These are phyloP conservation scores for Fragariocoptes setiger DNA, from an alignment of 1,140 invertebrate genomes.

Conservation along the genomic window DNA sequence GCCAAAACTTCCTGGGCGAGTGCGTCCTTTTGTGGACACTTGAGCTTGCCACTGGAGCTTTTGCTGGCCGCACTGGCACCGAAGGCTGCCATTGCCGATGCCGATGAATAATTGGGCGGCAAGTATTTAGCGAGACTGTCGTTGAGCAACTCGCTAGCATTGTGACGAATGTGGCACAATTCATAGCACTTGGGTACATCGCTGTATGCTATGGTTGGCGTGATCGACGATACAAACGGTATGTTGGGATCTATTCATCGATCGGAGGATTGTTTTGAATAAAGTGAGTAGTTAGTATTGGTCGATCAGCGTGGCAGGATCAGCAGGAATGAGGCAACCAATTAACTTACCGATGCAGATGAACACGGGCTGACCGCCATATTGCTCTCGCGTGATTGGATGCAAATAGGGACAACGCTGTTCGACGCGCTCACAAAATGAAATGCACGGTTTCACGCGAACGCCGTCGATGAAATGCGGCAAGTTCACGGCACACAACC, in stretches of 20 bases:
- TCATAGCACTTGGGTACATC: neutral
- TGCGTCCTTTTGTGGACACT: too few species aligned
- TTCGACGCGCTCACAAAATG: conserved; percentile 12
- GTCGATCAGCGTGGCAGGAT: neutral
- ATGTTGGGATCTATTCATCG: neutral
- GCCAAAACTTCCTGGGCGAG: too few species aligned
- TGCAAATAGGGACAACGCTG: conserved; percentile 13
- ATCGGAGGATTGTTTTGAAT: neutral
- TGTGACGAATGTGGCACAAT: neutral
- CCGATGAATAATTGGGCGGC: neutral
- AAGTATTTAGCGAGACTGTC: neutral
- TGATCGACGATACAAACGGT: neutral
- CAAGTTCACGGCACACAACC: conserved; percentile 12
- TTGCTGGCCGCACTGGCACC: too few species aligned
- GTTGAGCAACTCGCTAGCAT: neutral
- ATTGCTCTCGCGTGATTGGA: conserved; percentile 12
- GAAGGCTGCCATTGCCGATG: neutral
- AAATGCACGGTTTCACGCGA: conserved; percentile 11
- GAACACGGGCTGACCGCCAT: conserved; percentile 13
- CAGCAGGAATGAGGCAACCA: neutral
- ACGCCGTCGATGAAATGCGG: conserved; percentile 8
- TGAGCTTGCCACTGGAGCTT: too few species aligned
- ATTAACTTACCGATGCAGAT: conserved; percentile 11
- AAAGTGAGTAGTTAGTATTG: neutral
- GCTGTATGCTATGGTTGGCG: neutral